Conservation (phyloP, 2,888 invertebrate species). For the Oscheius sp. region DNA sequence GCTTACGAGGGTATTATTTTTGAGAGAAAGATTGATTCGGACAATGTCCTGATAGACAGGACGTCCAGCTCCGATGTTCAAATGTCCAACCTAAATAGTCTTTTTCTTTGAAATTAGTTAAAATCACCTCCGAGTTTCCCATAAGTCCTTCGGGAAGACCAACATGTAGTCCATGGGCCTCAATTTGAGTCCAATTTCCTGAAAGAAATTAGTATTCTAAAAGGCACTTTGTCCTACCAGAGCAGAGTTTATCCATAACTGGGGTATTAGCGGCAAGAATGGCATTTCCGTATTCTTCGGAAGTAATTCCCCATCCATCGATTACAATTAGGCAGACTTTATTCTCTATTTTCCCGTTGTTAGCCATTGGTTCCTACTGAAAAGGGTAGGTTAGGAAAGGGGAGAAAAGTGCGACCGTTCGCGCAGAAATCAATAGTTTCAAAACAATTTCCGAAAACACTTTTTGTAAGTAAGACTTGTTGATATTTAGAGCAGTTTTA, state of each 20-base stretch:
- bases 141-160: constrained; percentile 73
- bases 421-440: too few species aligned
- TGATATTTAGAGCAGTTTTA: too few species aligned
- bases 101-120: background rate
- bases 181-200: constrained; percentile 69
- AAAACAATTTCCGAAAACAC: too few species aligned
- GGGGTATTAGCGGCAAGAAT: constrained; percentile 72
- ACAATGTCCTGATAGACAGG: constrained; percentile 73
- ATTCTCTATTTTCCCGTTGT: constrained; percentile 38
- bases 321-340: constrained; percentile 72
- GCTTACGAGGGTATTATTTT: constrained; percentile 54
- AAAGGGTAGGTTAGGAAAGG: background rate
- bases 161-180: constrained; percentile 72
- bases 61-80: constrained; percentile 73
- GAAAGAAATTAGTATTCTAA: background rate
- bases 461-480: too few species aligned
- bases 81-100: constrained; percentile 70
- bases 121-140: constrained; percentile 71
- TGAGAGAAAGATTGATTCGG: constrained; percentile 71
- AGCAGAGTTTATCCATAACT: constrained; percentile 71
- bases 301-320: constrained; percentile 72
- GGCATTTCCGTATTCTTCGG: constrained; percentile 71
- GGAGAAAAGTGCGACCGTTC: background rate
- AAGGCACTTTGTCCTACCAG: constrained; percentile 35
- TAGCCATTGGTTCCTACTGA: constrained; percentile 17